Evolutionary conservation across 1,140 invertebrate genomes (phyloP), one percentile per base, ranked within the genome.

Genomic region (Cherax quadricarinatus): DNA sequence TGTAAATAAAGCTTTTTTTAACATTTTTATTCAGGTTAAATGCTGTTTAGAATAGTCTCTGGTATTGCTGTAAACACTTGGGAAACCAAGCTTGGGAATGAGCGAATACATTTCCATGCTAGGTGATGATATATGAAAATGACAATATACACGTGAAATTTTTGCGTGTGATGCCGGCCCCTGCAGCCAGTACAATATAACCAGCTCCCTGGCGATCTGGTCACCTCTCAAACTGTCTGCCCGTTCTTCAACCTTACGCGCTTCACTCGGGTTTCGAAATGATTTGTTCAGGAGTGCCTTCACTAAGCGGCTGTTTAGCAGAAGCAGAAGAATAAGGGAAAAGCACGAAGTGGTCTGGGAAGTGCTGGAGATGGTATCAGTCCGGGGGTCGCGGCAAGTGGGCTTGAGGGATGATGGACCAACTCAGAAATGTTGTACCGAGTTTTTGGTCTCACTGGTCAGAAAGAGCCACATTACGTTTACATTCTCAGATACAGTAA

Each of bases 171-270:
- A 41, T 24, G 49, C 84, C 14, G 53, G 84, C 70, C 84, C 84
- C 90, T 82, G 84, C 84, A 91, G 90, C 90, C 90, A 82, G 90
- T 91, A 91, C 90, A 91, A 91, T 82, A 86, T 91, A 91, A 91
- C 90, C 90, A 84, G 90, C 90, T 91, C 90, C 90, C 90, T 86
- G 85, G 85, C 90, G 90, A 86, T 91, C 90, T 82, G 90, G 84
- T 91, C 90, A 86, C 88, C 88, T 90, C 88, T 90, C 88, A 85
- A 90, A 90, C 88, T 90, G 88, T 90, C 81, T 81, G 88, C 81
- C 88, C 81, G 90, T 73, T 81, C 85, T 70, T 73, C 62, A 81
- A 70, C 78, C 84, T 2, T 21, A 51, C 21, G 21, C 79, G 6
- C 21, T 86, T 70, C 84, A 53, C 90, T 91, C 90, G 51, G 30